A percentile compares a stretch with the other conserved stretches of the same genome.
phyloP scores from a whole-genome alignment of 2,113 vertebrate genomes.

The Paralichthys olivaceus region DNA sequence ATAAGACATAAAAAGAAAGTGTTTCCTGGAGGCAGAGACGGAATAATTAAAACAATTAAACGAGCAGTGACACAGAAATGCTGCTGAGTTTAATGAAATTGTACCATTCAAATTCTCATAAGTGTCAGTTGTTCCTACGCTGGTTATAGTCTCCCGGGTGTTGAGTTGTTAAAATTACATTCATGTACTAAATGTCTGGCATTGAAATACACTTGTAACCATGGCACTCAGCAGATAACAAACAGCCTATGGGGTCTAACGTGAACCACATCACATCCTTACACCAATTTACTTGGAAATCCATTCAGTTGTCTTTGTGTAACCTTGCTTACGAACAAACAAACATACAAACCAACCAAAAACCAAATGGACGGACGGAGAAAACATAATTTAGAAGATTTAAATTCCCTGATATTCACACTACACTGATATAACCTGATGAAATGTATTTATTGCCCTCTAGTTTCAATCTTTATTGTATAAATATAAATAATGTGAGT shows the following conservation, averaged over 20 bases:
- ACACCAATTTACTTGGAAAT: too few relatives aligned
- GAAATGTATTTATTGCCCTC: slow-evolving; percentile 29
- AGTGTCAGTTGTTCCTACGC: background rate
- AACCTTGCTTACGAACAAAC: too few relatives aligned
- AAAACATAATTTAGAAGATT: slow-evolving; percentile 2
- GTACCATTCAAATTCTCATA: too few relatives aligned
- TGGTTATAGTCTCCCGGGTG: background rate
- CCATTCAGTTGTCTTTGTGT: too few relatives aligned
- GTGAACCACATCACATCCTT: too few relatives aligned
- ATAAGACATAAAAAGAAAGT: background rate
- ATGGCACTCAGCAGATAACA: too few relatives aligned
- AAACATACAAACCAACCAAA: too few relatives aligned
- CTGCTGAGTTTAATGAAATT: background rate
- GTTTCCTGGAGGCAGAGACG: background rate
- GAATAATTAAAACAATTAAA: background rate
- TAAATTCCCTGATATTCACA: slow-evolving; percentile 35
- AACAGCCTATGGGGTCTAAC: too few relatives aligned
- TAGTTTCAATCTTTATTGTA: background rate
- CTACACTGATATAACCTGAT: slow-evolving; percentile 3
- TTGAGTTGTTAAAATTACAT: slow-evolving; percentile 15
- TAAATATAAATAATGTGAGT: background rate
- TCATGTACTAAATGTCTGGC: background rate
- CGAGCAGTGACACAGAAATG: too few relatives aligned
- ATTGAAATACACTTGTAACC: slow-evolving; percentile 33
- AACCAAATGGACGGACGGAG: too few relatives aligned